A percentile compares a stretch with the other conserved stretches of the same genome.
These are phyloP conservation scores for Phyllotreta striolata DNA, from an alignment of 2,888 invertebrate genomes.

Conservation along the genomic window DNA sequence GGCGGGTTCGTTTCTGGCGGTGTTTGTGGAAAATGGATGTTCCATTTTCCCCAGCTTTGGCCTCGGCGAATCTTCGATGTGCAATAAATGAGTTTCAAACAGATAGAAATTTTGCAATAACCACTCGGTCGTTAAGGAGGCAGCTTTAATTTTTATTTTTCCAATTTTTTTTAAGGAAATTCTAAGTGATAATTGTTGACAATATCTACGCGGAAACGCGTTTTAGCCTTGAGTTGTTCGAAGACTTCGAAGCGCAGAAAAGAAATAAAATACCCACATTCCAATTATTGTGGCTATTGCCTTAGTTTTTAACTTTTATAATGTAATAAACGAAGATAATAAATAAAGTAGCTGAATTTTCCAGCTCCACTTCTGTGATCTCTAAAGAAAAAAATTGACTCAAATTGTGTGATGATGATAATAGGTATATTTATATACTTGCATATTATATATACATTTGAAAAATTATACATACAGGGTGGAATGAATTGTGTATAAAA, in stretches of 20 bases:
- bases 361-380: conserved; percentile 63
- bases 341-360: conserved; percentile 49
- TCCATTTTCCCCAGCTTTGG: too few relatives aligned
- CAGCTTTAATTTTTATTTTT: conserved; percentile 53
- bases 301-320: conserved; percentile 46
- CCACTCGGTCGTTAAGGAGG: conserved; percentile 45
- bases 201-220: conserved; percentile 43
- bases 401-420: conserved; percentile 57
- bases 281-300: conserved; percentile 48
- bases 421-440: conserved; percentile 45
- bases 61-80: too few relatives aligned
- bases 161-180: conserved; percentile 37
- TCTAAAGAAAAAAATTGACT: conserved; percentile 54
- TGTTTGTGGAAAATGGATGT: too few relatives aligned
- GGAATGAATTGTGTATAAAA: conserved; percentile 27
- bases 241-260: conserved; percentile 6
- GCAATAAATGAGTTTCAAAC: conserved; percentile 1
- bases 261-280: conserved; percentile 44
- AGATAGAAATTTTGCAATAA: background rate
- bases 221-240: conserved; percentile 24
- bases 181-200: conserved; percentile 49
- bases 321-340: conserved; percentile 43
- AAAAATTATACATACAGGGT: conserved; percentile 44
- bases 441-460: conserved; percentile 43
- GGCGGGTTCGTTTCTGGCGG: too few relatives aligned